These are phyloP conservation scores for Cynodonichthys magdalenae DNA, from an alignment of 2,797 vertebrate species.

Conservation along the genomic window DNA sequence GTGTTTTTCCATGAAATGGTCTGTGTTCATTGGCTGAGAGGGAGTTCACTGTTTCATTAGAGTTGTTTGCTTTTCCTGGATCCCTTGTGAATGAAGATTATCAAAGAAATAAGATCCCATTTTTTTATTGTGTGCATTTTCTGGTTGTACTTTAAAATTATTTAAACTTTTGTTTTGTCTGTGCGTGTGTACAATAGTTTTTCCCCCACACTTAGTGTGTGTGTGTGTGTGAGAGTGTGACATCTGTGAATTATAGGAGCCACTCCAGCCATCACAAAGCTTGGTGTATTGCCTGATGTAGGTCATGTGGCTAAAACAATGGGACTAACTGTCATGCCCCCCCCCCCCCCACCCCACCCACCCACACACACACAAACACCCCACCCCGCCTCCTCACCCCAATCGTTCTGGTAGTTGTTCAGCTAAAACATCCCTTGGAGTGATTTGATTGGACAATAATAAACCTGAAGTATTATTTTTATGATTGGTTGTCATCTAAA, in stretches of 20 bases:
- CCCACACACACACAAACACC: no score
- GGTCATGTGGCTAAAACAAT: slow-evolving; percentile 78
- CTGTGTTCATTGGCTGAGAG: slow-evolving; percentile 12
- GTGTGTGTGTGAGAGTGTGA: background rate
- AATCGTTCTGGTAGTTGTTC: slow-evolving; percentile 41
- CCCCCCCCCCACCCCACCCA: background rate
- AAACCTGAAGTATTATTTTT: slow-evolving; percentile 16
- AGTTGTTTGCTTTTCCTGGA: slow-evolving; percentile 49
- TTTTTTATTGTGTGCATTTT: no score
- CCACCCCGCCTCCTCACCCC: no score
- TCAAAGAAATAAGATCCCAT: slow-evolving; percentile 27
- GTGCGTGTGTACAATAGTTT: background rate
- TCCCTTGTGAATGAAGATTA: slow-evolving; percentile 26
- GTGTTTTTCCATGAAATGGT: slow-evolving; percentile 18
- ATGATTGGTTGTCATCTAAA: background rate
- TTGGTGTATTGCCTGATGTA: slow-evolving; percentile 53
- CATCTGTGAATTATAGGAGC: slow-evolving; percentile 31
- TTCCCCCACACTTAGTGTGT: background rate
- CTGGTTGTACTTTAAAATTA: background rate
- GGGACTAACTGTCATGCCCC: slow-evolving; percentile 59
- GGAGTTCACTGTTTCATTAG: slow-evolving; percentile 32
- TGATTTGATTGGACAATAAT: slow-evolving; percentile 57
- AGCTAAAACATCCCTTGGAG: slow-evolving; percentile 18
- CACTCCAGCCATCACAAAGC: slow-evolving; percentile 33
- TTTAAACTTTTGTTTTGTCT: background rate